Evolutionary conservation across 92 coral and sea anemone species (phyloP).

Genomic region (Heteractis magnifica): DNA sequence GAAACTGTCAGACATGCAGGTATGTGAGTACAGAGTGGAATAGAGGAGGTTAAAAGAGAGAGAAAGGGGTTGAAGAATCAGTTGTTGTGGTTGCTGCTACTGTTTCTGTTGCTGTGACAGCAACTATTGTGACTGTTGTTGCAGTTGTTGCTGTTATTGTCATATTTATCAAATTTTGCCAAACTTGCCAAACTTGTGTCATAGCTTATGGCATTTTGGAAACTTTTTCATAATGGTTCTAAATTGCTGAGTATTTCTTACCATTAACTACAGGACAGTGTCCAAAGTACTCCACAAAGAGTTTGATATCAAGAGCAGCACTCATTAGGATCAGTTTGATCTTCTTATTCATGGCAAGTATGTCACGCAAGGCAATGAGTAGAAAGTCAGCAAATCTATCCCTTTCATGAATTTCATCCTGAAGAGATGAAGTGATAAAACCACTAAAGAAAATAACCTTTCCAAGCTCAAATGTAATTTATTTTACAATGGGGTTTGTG

Average conservation of each 20-base stretch:
- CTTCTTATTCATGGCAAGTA: conserved; percentile 71
- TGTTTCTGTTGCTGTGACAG: too few relatives aligned
- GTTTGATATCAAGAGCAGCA: conserved; percentile 89
- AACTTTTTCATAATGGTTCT: background rate
- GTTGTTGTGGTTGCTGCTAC: too few relatives aligned
- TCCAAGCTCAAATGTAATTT: background rate
- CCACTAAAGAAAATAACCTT: background rate
- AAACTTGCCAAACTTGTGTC: too few relatives aligned
- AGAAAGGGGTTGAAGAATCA: too few relatives aligned
- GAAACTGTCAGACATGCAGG: background rate
- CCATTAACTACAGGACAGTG: conserved; percentile 93
- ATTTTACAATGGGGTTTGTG: too few relatives aligned
- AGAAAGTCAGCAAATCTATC: conserved; percentile 93
- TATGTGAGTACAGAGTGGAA: too few relatives aligned
- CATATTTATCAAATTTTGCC: too few relatives aligned
- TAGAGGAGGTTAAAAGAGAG: too few relatives aligned
- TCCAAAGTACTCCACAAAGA: conserved; percentile 89
- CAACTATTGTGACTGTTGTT: too few relatives aligned
- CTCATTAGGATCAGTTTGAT: conserved; percentile 92
- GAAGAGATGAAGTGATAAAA: conserved; percentile 6
- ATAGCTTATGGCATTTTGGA: background rate
- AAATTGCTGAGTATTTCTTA: conserved; percentile 11
- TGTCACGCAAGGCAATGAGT: conserved; percentile 86
- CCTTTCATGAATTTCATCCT: conserved; percentile 98
- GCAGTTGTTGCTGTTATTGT: too few relatives aligned